Percentiles rank a stretch among this genome's conserved stretches.
Evolutionary conservation across 2,888 invertebrate genomes (phyloP).

Genomic region (Acleris holmiana): DNA sequence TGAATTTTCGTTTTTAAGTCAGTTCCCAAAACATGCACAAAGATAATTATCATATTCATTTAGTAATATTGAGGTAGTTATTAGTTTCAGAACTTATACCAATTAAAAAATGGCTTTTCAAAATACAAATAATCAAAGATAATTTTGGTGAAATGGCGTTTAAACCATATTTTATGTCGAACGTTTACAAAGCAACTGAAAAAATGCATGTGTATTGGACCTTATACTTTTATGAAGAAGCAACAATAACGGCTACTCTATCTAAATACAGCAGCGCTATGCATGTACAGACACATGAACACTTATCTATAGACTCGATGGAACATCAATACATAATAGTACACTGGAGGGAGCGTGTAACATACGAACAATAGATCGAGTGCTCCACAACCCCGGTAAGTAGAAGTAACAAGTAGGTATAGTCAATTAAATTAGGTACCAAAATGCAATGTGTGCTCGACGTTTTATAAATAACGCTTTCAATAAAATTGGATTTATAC

Average conservation of each 20-base stretch:
- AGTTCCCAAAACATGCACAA: slow-evolving; percentile 83
- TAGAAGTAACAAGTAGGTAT: slow-evolving; percentile 61
- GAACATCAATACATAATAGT: slow-evolving; percentile 60
- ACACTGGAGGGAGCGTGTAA: slow-evolving; percentile 50
- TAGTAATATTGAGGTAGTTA: slow-evolving; percentile 85
- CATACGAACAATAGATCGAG: slow-evolving; percentile 58
- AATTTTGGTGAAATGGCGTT: slow-evolving; percentile 63
- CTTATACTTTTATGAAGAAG: slow-evolving; percentile 63
- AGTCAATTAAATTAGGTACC: slow-evolving; percentile 54
- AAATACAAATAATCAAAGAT: slow-evolving; percentile 75
- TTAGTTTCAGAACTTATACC: slow-evolving; percentile 84
- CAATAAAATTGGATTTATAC: slow-evolving; percentile 39
- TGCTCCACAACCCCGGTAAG: slow-evolving; percentile 58
- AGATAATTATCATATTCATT: slow-evolving; percentile 83
- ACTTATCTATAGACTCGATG: slow-evolving; percentile 62
- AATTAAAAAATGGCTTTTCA: slow-evolving; percentile 81
- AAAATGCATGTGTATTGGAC: slow-evolving; percentile 60
- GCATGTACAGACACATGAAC: slow-evolving; percentile 50
- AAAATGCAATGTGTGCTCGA: slow-evolving; percentile 55
- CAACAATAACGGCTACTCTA: slow-evolving; percentile 68
- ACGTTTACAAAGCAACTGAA: slow-evolving; percentile 59
- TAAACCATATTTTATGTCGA: slow-evolving; percentile 52
- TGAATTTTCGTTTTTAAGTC: slow-evolving; percentile 73
- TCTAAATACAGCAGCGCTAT: slow-evolving; percentile 44
- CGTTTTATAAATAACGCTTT: slow-evolving; percentile 45